Evolutionary conservation across 2,888 invertebrate species (phyloP).

Genomic region (Drosophila mimetica): DNA sequence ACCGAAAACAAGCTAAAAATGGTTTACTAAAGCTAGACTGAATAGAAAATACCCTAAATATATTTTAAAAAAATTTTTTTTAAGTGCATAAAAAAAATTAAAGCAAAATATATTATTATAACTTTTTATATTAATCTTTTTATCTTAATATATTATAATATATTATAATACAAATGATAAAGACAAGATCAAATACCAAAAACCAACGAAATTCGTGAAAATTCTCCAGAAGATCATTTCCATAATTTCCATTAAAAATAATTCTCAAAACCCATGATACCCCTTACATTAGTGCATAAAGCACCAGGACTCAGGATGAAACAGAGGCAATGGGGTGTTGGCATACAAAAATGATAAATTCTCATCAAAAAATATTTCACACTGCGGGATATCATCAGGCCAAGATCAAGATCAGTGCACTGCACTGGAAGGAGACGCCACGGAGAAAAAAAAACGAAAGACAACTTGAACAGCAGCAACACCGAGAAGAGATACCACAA

Average conservation of each 20-base stretch:
- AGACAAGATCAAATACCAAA: no score
- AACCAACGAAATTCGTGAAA: no score
- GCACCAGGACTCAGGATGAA: conserved; percentile 3
- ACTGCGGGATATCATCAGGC: conserved; percentile 71
- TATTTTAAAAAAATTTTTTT: no score
- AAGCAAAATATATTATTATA: no score
- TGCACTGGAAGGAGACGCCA: conserved; percentile 27
- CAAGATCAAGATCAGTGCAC: conserved; percentile 56
- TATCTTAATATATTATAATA: no score
- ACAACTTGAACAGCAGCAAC: conserved; percentile 12
- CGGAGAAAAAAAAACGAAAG: neutral
- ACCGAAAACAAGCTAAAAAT: conserved; percentile 47
- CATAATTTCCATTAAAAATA: no score
- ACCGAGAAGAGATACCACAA: conserved; percentile 55
- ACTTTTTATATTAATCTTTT: no score
- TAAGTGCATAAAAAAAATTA: no score
- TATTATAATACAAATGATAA: no score
- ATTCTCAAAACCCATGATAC: neutral
- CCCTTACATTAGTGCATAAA: neutral
- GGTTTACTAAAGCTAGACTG: neutral
- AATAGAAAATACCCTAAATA: conserved; percentile 6
- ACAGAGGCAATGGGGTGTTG: conserved; percentile 45
- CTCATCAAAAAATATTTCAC: conserved; percentile 79
- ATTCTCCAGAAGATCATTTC: no score
- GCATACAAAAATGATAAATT: conserved; percentile 72